A percentile compares a stretch with the other conserved stretches of the same genome.
Conservation (phyloP, 2,797 vertebrate genomes). For the Mus minutoides region DNA sequence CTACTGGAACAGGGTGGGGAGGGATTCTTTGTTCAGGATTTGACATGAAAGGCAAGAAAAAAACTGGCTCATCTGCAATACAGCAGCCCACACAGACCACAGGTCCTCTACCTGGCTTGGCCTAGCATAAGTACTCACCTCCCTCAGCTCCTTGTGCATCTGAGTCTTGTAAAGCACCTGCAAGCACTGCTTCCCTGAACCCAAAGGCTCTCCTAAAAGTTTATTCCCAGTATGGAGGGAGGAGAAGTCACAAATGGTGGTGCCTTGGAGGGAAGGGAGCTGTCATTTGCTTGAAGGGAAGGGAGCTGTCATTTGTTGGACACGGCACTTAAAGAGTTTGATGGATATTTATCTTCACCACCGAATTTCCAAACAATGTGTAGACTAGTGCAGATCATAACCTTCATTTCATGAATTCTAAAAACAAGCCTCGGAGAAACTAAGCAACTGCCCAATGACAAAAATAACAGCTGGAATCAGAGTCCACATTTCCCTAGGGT, state of each 20-base stretch:
- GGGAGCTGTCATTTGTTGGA: not conserved
- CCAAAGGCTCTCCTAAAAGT: conserved; percentile 43
- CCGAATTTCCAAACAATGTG: conserved; percentile 28
- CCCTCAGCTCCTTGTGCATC: not conserved
- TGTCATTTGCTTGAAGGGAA: too few relatives aligned
- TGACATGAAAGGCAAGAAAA: conserved; percentile 9
- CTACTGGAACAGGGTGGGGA: not conserved
- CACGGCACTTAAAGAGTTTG: not conserved
- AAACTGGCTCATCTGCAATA: conserved; percentile 3
- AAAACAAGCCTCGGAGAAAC: conserved; percentile 51
- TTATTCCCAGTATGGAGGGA: not conserved
- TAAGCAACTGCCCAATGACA: conserved; percentile 25
- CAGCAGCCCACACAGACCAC: not conserved
- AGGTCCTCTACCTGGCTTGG: not conserved
- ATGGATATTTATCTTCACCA: conserved; percentile 18
- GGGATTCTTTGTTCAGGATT: not conserved
- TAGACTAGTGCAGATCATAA: conserved; percentile 40
- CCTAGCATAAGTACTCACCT: not conserved
- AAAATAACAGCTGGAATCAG: conserved; percentile 19
- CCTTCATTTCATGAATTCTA: conserved; percentile 27
- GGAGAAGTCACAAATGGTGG: not conserved
- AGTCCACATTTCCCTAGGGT: conserved; percentile 6
- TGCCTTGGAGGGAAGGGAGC: not conserved
- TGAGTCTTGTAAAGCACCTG: not conserved
- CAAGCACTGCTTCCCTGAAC: conserved; percentile 4